A percentile compares a stretch with the other conserved stretches of the same genome.
Conservation (phyloP, 2,888 invertebrate species). For the Griposia aprilina region DNA sequence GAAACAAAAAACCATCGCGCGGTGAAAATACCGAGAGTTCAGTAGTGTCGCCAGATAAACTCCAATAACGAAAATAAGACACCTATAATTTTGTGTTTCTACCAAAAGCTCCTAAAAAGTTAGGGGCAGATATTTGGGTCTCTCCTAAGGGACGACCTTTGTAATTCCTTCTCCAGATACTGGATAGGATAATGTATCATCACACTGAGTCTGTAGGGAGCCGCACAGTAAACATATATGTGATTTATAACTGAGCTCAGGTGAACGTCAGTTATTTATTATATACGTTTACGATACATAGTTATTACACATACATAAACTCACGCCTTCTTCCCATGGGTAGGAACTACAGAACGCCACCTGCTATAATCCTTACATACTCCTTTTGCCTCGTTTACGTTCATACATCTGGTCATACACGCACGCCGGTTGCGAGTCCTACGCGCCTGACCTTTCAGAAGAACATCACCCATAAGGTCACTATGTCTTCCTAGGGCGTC, state of each 20-base stretch:
- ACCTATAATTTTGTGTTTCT: constrained; percentile 33
- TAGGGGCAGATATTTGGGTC: constrained; percentile 47
- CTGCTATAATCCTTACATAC: no score
- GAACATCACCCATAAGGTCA: no score
- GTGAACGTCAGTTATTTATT: constrained; percentile 9
- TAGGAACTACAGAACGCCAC: no score
- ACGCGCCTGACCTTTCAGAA: no score
- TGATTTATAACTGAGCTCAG: constrained; percentile 50
- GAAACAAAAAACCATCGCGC: not conserved
- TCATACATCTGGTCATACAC: no score
- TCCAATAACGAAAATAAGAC: constrained; percentile 39
- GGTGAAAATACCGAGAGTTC: not conserved
- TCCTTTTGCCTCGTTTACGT: no score
- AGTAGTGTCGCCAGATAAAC: constrained; percentile 6
- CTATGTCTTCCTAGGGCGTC: no score
- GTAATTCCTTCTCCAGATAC: constrained; percentile 53
- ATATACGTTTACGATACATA: not conserved
- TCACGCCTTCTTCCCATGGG: no score
- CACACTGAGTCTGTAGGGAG: constrained; percentile 45
- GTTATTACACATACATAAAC: no score
- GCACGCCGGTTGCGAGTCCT: no score
- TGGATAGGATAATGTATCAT: constrained; percentile 59
- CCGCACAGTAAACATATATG: constrained; percentile 30
- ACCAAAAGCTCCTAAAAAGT: constrained; percentile 50
- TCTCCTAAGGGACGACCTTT: constrained; percentile 55